Conservation (phyloP, 2,888 invertebrate genomes). For the Apeira syringaria region DNA sequence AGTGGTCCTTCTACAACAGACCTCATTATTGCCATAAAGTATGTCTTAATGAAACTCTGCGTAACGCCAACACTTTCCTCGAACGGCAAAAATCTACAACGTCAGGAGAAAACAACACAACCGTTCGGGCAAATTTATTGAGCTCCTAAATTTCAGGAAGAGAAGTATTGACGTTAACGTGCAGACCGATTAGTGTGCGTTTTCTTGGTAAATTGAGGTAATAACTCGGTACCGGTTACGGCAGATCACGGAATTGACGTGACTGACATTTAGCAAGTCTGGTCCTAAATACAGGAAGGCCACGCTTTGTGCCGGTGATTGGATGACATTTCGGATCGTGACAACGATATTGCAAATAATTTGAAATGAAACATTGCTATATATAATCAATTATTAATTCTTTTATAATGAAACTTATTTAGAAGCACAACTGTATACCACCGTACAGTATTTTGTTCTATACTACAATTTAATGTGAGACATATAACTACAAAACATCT, state of each 20-base stretch:
- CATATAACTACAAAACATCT: too few relatives aligned
- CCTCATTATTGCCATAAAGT: constrained; percentile 48
- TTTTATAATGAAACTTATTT: too few relatives aligned
- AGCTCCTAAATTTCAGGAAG: constrained; percentile 18
- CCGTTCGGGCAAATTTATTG: constrained; percentile 22
- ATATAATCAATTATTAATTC: too few relatives aligned
- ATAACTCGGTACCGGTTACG: constrained; percentile 64
- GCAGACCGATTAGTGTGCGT: constrained; percentile 42
- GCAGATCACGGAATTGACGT: constrained; percentile 59
- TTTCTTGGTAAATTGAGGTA: constrained; percentile 44
- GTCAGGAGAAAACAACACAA: constrained; percentile 18
- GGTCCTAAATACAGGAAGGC: constrained; percentile 49
- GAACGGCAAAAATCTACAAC: constrained; percentile 23
- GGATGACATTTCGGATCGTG: constrained; percentile 19
- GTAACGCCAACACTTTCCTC: constrained; percentile 26
- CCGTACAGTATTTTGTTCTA: too few relatives aligned
- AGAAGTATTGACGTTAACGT: constrained; percentile 41
- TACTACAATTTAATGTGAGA: too few relatives aligned
- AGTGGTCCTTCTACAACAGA: constrained; percentile 45
- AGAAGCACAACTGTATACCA: too few relatives aligned
- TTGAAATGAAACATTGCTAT: too few relatives aligned
- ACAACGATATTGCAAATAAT: constrained; percentile 21
- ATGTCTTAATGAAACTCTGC: constrained; percentile 59
- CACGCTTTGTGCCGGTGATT: constrained; percentile 34
- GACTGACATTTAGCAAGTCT: constrained; percentile 58